A percentile compares a stretch with the other conserved stretches of the same genome.
Evolutionary conservation across 2,888 invertebrate species (phyloP).

Genomic region (Glyphotaelius pellucidus): DNA sequence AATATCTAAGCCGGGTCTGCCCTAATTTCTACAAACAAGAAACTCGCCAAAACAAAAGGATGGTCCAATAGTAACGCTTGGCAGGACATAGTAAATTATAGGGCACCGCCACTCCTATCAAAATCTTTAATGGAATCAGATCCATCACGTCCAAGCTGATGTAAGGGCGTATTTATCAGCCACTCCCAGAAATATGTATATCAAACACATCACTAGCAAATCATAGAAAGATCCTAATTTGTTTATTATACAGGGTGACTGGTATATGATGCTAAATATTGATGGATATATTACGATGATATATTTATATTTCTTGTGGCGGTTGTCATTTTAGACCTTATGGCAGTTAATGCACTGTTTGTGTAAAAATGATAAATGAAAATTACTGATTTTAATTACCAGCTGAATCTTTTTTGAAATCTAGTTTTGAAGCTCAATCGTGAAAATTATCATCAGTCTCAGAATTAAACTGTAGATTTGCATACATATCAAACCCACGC

Average conservation of each 20-base stretch:
- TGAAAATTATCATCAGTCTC: no score
- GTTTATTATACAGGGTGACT: neutral
- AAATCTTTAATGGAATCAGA: neutral
- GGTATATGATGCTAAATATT: no score
- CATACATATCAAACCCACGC: no score
- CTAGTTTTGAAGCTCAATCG: no score
- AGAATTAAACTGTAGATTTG: no score
- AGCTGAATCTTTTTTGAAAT: no score
- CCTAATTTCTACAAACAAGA: neutral
- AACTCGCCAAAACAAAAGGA: neutral
- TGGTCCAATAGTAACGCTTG: neutral
- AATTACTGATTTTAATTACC: neutral
- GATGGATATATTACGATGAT: no score
- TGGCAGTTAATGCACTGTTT: neutral
- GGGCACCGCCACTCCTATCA: neutral
- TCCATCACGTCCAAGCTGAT: neutral
- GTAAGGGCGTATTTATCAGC: neutral
- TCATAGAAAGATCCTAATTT: neutral
- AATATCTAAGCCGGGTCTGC: neutral
- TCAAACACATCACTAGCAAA: neutral
- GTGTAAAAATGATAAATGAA: neutral
- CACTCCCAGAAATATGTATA: neutral
- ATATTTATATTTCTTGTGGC: no score
- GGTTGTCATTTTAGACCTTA: no score
- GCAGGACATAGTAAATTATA: neutral